Evolutionary conservation across 2,113 vertebrate genomes (phyloP), one percentile per base, ranked within the genome.

Genomic region (Sclerurus mexicanus): DNA sequence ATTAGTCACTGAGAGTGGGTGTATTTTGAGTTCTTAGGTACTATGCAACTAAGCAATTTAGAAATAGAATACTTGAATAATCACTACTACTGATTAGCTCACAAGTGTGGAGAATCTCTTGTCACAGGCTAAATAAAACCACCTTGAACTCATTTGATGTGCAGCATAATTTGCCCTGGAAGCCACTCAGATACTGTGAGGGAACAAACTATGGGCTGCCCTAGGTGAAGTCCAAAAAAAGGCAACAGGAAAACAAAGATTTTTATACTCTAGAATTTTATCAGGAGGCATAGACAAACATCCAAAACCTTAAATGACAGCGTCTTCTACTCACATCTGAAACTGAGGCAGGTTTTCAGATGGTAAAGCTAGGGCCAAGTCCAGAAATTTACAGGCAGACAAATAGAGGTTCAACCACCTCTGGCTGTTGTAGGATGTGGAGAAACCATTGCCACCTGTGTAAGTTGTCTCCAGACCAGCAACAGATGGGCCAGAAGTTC

Each of bases 381-480:
- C 99, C 98, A 99, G 98, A 97, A 99, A 99, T 97, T 99, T 99
- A 97, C 99, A 99, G 90, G 99, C 99, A 5, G 99, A 99, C 81
- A 99, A 98, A 97, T 99, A 99, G n/a, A 99, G 98, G 96, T 99
- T 99, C 95, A 99, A 96, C 99, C 99, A 99, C 37, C 99, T 99
- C 96, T 99, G 99, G 96, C 99, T 99, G 93, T 99, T 99, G 96
- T 99, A 99, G 66, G 99, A 99, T 8, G 99, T 99, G 73, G 99
- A 99, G 96, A 99, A 99, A 73, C 99, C 99, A 68, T 99, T 99
- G 52, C 99, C 99, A 3, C 99, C 99, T 17, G 99, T 99, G 67
- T 99, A 99, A 5, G 99, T 99, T 1, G 99, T 99, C 96, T 99
- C 99, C 93, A 99, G 96, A 56, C 99, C 99, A 92, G 99, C 99